Evolutionary conservation across 2,888 invertebrate genomes (phyloP), one percentile per base, ranked within the genome.

Genomic region (Ischnus inquisitorius): DNA sequence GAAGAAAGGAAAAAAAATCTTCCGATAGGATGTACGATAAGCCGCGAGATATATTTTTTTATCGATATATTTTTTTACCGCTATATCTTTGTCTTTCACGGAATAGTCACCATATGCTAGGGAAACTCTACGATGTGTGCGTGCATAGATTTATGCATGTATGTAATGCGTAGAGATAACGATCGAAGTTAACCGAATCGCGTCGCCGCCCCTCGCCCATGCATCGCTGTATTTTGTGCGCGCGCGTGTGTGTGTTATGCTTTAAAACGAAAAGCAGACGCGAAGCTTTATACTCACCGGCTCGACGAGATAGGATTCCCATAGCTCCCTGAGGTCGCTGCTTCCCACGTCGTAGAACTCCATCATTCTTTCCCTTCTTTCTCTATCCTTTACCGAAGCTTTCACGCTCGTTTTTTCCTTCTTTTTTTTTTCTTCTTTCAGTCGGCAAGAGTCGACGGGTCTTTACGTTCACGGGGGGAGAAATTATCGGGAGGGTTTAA

Each of bases 261-360:
- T 79, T 79, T 43, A 34, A 72, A 64, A 60, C 28, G 34, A 43
- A 71, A 72, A 72, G 69, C 62, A 39, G 62, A 64, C 46, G 10
- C 46, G 3, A 65, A 39, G 62, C 46, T n/a, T 19, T 65, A 82
- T 19, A 95, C 97, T 96, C 94, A 97, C 97, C 96, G 97, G 96
- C 95, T 97, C 97, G 72, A 90, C 87, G 93, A 97, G 95, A 94
- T 97, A 97, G 90, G 96, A 95, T 93, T 97, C 97, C 97, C 97
- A 97, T 91, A 97, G 95, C 94, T 97, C 97, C 95, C 96, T 96
- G 92, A 97, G 95, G 94, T 96, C 96, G 89, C 96, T 96, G 85
- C 95, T 95, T 90, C 95, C 96, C 93, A 96, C 96, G 94, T 97
- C 97, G 94, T 96, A 97, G 94, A 96, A 97, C 90, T 93, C 92